A percentile compares a stretch with the other conserved stretches of the same genome.
Conservation (phyloP, 2,797 vertebrate genomes). For the Gymnoscopelus braueri region DNA sequence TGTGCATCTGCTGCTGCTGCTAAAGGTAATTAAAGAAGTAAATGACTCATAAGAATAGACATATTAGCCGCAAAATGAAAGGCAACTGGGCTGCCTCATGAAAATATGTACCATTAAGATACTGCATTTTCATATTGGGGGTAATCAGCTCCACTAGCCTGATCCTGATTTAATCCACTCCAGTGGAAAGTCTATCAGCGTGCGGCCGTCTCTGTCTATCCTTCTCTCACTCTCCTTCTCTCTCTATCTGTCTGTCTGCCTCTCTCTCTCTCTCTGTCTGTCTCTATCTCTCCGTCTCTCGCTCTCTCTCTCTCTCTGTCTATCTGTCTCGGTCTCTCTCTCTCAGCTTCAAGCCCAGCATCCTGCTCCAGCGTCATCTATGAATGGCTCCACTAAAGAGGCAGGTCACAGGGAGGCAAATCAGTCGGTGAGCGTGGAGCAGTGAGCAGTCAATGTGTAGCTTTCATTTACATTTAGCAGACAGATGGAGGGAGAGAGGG, state of each 20-base stretch:
- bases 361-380: conserved; percentile 81
- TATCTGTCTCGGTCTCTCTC: conserved; percentile 50
- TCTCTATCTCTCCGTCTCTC: conserved; percentile 72
- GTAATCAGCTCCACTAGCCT: conserved; percentile 96
- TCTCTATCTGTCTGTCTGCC: background rate
- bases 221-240: conserved; percentile 76
- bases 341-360: conserved; percentile 69
- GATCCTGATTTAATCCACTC: conserved; percentile 99
- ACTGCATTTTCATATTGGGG: conserved; percentile 93
- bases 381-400: conserved; percentile 79
- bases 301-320: background rate
- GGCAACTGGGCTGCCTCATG: conserved; percentile 95
- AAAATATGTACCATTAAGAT: conserved; percentile 99
- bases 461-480: conserved; percentile 60
- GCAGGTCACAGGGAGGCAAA: conserved; percentile 66
- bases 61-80: conserved; percentile 99
- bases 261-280: conserved; percentile 81
- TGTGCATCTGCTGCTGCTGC: conserved; percentile 99
- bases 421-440: conserved; percentile 28
- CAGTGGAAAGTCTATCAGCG: conserved; percentile 96
- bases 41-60: conserved; percentile 99
- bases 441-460: conserved; percentile 49
- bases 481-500: conserved; percentile 45
- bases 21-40: conserved; percentile 99
- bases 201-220: conserved; percentile 90